phyloP scores from a whole-genome alignment of 2,797 vertebrate genomes.

The Capromys pilorides region DNA sequence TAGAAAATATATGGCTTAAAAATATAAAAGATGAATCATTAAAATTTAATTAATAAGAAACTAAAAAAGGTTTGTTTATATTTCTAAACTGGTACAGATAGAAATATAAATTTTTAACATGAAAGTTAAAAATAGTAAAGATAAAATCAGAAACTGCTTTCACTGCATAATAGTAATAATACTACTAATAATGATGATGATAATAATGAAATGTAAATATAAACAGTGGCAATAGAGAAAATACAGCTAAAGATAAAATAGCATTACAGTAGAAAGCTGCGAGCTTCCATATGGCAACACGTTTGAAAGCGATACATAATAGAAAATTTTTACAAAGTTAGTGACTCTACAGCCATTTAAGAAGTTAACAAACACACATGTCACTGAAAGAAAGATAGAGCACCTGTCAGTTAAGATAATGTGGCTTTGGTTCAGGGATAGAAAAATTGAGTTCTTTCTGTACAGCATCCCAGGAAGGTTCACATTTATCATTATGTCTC shows the following conservation, averaged over 20 bases:
- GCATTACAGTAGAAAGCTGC: not conserved
- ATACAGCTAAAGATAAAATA: not conserved
- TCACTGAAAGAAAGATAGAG: not conserved
- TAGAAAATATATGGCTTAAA: not conserved
- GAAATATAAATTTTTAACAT: conserved; percentile 9
- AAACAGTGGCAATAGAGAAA: not conserved
- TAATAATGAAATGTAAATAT: not conserved
- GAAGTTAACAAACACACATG: not conserved
- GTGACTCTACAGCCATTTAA: not conserved
- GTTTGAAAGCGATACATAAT: not conserved
- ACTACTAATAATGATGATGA: too few relatives aligned
- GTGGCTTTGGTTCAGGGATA: not conserved
- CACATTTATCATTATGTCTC: not conserved
- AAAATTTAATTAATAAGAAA: conserved; percentile 25
- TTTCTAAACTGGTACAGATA: not conserved
- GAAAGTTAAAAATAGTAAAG: not conserved
- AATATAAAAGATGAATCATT: not conserved
- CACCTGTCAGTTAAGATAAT: not conserved
- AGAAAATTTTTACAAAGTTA: not conserved
- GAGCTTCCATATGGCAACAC: not conserved
- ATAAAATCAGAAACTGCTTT: not conserved
- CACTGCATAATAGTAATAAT: not conserved
- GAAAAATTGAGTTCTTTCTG: not conserved
- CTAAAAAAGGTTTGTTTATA: not conserved
- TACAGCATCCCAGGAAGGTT: not conserved